Percentiles rank a stretch among this genome's conserved stretches.
Conservation (phyloP, 2,113 vertebrate genomes). For the Alethe castanea region DNA sequence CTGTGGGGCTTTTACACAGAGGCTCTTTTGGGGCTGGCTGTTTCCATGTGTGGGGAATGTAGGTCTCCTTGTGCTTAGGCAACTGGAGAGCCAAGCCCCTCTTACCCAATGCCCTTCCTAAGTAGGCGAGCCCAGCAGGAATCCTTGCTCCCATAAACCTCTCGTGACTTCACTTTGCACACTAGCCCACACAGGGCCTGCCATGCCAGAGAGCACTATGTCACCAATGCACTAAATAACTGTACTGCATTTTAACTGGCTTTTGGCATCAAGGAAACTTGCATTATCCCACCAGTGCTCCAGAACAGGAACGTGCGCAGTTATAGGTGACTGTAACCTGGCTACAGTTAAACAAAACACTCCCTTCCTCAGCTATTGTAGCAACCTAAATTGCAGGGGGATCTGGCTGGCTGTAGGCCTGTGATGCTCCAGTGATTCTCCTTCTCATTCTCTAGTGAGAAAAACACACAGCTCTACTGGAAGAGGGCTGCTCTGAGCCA, state of each 20-base stretch:
- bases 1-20: rapidly evolving
- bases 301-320: background rate
- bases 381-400: background rate
- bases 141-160: background rate
- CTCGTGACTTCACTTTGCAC: background rate
- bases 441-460: background rate
- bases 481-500: background rate
- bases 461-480: background rate
- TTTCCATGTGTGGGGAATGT: background rate
- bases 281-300: background rate
- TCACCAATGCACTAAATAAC: slow-evolving; percentile 4
- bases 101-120: background rate
- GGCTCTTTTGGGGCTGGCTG: background rate
- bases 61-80: background rate
- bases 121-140: background rate
- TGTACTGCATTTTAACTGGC: background rate
- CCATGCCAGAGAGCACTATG: background rate
- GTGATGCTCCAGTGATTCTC: background rate
- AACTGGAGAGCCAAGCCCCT: background rate
- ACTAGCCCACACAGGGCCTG: background rate
- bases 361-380: background rate
- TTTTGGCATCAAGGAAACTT: slow-evolving; percentile 10
- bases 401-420: background rate
- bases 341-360: slow-evolving; percentile 38
- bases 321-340: background rate